Evolutionary conservation across 1,140 invertebrate species (phyloP).

Genomic region (Diabrotica virgifera): DNA sequence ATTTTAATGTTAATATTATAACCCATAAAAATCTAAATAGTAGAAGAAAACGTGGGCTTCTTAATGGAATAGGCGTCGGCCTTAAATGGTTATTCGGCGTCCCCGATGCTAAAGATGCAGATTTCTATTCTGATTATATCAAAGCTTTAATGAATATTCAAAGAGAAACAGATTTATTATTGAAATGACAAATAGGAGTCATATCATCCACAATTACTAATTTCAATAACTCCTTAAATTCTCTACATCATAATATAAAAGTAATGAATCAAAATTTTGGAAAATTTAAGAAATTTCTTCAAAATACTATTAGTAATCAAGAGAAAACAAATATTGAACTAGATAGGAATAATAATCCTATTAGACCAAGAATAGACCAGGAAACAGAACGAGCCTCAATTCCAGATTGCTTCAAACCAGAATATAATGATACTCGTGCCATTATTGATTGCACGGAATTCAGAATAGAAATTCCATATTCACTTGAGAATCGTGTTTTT

Average conservation of each 20-base stretch:
- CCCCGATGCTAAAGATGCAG: conserved; percentile 36
- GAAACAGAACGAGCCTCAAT: no score
- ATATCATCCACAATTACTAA: conserved; percentile 20
- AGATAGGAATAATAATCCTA: no score
- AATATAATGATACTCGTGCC: no score
- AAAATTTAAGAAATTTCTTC: conserved; percentile 26
- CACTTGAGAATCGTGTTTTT: no score
- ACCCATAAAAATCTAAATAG: not conserved
- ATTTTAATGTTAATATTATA: conserved; percentile 24
- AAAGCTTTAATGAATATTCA: conserved; percentile 24
- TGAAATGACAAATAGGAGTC: conserved; percentile 28
- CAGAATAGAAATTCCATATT: no score
- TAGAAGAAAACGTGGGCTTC: conserved; percentile 28
- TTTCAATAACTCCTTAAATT: conserved; percentile 8
- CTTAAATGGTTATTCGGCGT: conserved; percentile 45
- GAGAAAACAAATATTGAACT: no score
- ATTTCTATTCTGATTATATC: conserved; percentile 37
- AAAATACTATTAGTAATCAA: no score
- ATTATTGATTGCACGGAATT: no score
- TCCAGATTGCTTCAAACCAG: no score
- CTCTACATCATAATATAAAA: conserved; percentile 16
- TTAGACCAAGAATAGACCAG: no score
- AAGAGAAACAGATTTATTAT: conserved; percentile 21
- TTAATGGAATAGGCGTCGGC: conserved; percentile 38
- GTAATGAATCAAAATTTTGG: conserved; percentile 25